phyloP scores from a whole-genome alignment of 2,113 vertebrate species.

The Sapayoa aenigma region DNA sequence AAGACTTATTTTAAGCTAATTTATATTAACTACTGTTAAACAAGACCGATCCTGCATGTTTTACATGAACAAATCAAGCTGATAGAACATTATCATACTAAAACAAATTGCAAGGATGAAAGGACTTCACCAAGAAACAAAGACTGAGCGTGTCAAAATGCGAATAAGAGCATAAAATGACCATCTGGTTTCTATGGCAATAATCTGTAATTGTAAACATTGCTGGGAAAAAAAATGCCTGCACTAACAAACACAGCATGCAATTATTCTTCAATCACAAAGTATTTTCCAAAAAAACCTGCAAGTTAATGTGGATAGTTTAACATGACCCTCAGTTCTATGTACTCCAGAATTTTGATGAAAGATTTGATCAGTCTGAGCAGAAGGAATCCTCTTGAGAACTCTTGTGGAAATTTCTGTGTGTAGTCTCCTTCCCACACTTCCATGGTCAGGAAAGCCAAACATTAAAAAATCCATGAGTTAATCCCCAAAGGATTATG shows the following conservation, averaged over 20 bases:
- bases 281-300: background rate
- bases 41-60: background rate
- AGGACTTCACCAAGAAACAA: background rate
- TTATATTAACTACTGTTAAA: background rate
- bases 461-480: background rate
- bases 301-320: background rate
- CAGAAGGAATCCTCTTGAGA: background rate
- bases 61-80: background rate
- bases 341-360: background rate
- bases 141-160: background rate
- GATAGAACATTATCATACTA: background rate
- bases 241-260: background rate
- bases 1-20: background rate
- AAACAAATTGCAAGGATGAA: background rate
- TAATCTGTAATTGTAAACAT: conserved; percentile 22
- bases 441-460: background rate
- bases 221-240: background rate
- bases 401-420: background rate
- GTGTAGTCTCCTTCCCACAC: background rate
- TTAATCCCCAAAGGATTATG: background rate
- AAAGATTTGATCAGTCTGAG: background rate
- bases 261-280: background rate
- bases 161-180: background rate
- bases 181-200: conserved; percentile 4
- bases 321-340: background rate